Conservation (phyloP, 2,797 vertebrate genomes). For the Gymnocypris eckloni region DNA sequence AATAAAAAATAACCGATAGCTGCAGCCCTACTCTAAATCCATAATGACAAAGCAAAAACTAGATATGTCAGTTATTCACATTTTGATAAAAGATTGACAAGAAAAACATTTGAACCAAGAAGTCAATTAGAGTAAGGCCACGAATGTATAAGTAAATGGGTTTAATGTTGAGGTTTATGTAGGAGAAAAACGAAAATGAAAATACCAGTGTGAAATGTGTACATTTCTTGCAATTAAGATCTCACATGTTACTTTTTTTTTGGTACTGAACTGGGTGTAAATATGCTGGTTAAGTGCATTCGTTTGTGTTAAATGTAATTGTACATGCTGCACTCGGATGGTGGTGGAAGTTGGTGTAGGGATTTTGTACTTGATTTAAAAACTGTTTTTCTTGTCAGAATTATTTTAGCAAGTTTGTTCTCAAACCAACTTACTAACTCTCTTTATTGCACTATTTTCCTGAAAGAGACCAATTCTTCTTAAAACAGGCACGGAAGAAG, state of each 20-base stretch:
- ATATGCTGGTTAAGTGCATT: slow-evolving; percentile 29
- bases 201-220: background rate
- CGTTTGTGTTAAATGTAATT: slow-evolving; percentile 9
- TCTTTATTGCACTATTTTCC: slow-evolving; percentile 99
- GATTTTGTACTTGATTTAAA: slow-evolving; percentile 67
- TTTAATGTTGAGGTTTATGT: slow-evolving; percentile 10
- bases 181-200: background rate
- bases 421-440: slow-evolving; percentile 95
- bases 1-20: too few species aligned
- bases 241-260: background rate
- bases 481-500: slow-evolving; percentile 99
- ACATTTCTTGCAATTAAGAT: background rate
- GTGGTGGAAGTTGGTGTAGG: slow-evolving; percentile 19
- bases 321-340: slow-evolving; percentile 29
- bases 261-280: background rate
- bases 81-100: too few species aligned
- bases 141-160: background rate
- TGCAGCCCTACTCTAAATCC: background rate
- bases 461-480: slow-evolving; percentile 99
- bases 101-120: background rate
- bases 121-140: background rate
- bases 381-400: slow-evolving; percentile 68
- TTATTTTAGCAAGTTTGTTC: slow-evolving; percentile 70
- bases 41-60: background rate
- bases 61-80: too few species aligned